Conservation (phyloP, 2,888 invertebrate genomes). For the Synergus itoensis region DNA sequence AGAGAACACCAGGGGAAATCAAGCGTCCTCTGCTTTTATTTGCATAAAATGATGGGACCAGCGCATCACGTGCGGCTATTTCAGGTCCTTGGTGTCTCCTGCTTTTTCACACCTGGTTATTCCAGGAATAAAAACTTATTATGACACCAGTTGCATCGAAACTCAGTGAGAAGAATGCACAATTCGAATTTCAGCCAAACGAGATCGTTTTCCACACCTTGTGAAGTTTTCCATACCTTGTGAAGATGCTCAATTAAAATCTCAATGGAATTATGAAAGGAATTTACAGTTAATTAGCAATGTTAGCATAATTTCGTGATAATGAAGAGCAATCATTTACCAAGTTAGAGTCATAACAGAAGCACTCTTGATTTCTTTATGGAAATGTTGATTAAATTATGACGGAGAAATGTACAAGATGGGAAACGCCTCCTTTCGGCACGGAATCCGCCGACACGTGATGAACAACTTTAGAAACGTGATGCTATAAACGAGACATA, state of each 20-base stretch:
- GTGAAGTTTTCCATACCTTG: not conserved
- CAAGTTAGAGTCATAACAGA: not conserved
- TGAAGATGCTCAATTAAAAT: not conserved
- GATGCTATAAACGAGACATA: conserved; percentile 34
- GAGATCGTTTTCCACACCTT: not conserved
- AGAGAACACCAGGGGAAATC: conserved; percentile 76
- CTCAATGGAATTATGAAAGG: too few relatives aligned
- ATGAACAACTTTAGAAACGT: conserved; percentile 35
- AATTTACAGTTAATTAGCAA: too few relatives aligned
- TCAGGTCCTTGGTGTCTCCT: conserved; percentile 49
- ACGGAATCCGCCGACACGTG: conserved; percentile 35
- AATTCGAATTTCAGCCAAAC: not conserved
- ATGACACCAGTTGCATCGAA: conserved; percentile 33
- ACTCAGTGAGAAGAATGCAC: not conserved
- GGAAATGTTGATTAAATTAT: conserved; percentile 25
- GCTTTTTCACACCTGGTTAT: conserved; percentile 43
- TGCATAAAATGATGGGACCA: conserved; percentile 77
- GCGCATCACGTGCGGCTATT: conserved; percentile 69
- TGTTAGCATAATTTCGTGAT: not conserved
- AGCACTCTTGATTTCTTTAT: conserved; percentile 9
- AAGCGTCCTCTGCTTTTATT: conserved; percentile 74
- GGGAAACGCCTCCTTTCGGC: conserved; percentile 24
- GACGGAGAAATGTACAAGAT: not conserved
- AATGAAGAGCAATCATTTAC: not conserved
- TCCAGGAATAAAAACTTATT: conserved; percentile 39